Conservation (phyloP, 2,888 invertebrate species). For the Sarcophaga rosellei region DNA sequence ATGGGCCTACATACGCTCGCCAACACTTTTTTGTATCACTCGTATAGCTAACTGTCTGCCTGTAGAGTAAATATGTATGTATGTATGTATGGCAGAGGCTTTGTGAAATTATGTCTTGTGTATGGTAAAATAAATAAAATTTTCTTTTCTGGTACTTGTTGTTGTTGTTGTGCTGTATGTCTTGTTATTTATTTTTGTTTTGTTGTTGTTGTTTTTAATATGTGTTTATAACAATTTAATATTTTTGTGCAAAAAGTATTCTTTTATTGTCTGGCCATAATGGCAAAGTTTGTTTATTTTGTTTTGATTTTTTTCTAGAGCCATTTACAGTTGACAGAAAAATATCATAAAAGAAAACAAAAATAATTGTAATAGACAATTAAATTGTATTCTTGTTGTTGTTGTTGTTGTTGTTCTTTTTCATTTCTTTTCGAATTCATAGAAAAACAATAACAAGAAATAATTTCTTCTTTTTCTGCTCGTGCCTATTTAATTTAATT, state of each 20-base stretch:
- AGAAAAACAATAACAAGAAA: too few species aligned
- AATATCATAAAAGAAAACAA: background rate
- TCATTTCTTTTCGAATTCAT: too few species aligned
- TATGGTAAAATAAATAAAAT: background rate
- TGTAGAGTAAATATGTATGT: too few species aligned
- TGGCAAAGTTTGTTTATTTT: conserved; percentile 43
- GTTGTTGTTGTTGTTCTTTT: too few species aligned
- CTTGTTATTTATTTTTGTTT: background rate
- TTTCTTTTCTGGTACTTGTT: background rate
- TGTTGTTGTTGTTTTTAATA: conserved; percentile 37
- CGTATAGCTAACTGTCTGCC: background rate
- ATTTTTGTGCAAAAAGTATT: conserved; percentile 18
- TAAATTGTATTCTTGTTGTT: too few species aligned
- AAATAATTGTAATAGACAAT: too few species aligned
- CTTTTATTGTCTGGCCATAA: conserved; percentile 39
- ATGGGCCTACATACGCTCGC: background rate
- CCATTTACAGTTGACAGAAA: conserved; percentile 6
- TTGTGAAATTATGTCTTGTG: background rate
- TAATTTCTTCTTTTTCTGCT: too few species aligned
- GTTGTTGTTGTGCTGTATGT: background rate
- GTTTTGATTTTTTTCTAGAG: background rate
- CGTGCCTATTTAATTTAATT: too few species aligned
- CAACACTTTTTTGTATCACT: too few species aligned
- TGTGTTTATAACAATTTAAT: conserved; percentile 57
- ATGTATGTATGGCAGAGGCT: background rate